Conservation (phyloP, 2,797 vertebrate species). For the Peromyscus attwateri region DNA sequence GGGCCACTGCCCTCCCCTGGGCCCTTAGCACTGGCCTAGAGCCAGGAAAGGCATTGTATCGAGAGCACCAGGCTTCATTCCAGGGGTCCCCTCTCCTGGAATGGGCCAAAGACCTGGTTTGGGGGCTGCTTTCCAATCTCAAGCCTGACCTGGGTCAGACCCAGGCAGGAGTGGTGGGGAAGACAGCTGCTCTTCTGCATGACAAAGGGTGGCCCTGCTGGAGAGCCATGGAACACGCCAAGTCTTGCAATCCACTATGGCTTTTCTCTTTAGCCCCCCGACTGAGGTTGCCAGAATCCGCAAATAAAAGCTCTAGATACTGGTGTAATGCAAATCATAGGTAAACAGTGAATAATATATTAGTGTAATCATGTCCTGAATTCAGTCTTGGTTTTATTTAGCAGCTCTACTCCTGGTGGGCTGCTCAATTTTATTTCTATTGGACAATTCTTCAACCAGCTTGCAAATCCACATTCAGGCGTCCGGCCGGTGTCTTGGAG, state of each 20-base stretch:
- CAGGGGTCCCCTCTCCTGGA: not conserved
- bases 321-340: not conserved
- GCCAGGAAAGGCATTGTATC: not conserved
- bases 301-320: constrained; percentile 25
- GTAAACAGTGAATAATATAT: not conserved
- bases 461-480: constrained; percentile 90
- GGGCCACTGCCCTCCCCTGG: accelerated
- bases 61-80: not conserved
- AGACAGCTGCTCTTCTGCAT: constrained; percentile 42
- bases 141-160: not conserved
- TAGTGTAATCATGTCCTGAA: not conserved
- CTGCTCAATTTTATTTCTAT: constrained; percentile 93
- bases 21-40: not conserved
- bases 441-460: constrained; percentile 87
- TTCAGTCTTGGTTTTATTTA: not conserved
- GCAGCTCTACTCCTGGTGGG: constrained; percentile 86
- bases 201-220: constrained; percentile 60
- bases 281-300: not conserved
- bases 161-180: not conserved
- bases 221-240: not conserved
- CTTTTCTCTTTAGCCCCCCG: constrained; percentile 82
- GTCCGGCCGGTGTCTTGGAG: not conserved
- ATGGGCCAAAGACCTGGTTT: not conserved
- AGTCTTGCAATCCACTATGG: constrained; percentile 93
- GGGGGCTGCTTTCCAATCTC: not conserved